Evolutionary conservation across 2,888 invertebrate species (phyloP), one percentile per base, ranked within the genome.

Genomic region (Leucophora obtusa): DNA sequence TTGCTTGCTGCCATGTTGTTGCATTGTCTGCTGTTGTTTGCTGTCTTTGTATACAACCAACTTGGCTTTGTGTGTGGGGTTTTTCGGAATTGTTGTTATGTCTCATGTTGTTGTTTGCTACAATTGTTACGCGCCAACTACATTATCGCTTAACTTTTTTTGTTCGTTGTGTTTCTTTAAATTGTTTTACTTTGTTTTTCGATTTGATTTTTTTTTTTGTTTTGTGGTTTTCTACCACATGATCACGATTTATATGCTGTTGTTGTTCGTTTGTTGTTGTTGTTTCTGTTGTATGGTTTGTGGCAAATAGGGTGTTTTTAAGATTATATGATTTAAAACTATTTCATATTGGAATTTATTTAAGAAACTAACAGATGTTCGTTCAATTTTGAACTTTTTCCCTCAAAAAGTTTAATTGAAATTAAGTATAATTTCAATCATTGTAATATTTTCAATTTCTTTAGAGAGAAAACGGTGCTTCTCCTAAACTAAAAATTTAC

Each of bases 211-310:
- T 70, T 28, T n/a, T n/a, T n/a, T n/a, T n/a, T n/a, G n/a, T n/a
- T 59, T 66, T 62, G 5, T 24, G 24, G 1, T 86, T 84, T 85
- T 83, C 81, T 86, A 86, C 86, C 87, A 88, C 87, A 86, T 87
- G 87, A 88, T 88, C 87, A 88, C 87, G 87, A 88, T 87, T 88
- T 88, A 87, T 86, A 21, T 82, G 84, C 75, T 84, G 85, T 82
- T 70, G 21, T 75, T 60, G 62, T 70, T 75, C 56, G 62, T 70
- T 83, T 82, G 82, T 69, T 79, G 83, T 66, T 78, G 60, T 59
- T 47, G 66, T 72, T 75, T 65, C 38, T 79, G 74, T 76, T 82
- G 76, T 76, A 60, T 72, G 54, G 74, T 56, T 69, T 68, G 70
- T 66, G 65, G 70, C 71, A 77, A 77, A 77, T 77, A 65, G 66